phyloP scores from a whole-genome alignment of 2,888 invertebrate genomes.

The Drosophila prolongata region DNA sequence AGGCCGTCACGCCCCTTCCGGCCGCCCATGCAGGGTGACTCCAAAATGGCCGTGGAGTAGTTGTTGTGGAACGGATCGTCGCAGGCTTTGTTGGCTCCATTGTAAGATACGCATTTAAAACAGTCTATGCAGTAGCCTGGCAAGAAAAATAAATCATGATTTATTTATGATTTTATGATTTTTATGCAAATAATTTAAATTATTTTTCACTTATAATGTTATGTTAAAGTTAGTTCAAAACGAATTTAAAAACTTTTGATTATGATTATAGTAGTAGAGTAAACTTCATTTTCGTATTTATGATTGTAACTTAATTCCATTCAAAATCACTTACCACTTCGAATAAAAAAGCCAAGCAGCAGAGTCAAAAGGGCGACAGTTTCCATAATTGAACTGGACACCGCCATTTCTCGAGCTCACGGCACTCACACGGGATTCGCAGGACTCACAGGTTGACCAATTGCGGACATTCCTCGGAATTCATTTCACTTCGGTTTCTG shows the following conservation, averaged over 20 bases:
- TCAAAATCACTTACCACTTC: slow-evolving; percentile 54
- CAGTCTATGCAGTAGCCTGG: slow-evolving; percentile 91
- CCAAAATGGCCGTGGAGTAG: slow-evolving; percentile 92
- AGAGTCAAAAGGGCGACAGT: slow-evolving; percentile 56
- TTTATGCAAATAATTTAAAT: no score
- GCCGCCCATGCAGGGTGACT: slow-evolving; percentile 97
- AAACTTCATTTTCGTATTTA: not conserved
- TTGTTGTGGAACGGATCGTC: slow-evolving; percentile 99
- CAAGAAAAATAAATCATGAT: no score
- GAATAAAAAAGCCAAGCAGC: slow-evolving; percentile 59
- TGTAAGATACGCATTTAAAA: slow-evolving; percentile 97
- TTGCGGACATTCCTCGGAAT: slow-evolving; percentile 23
- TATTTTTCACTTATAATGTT: no score
- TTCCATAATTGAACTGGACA: slow-evolving; percentile 61
- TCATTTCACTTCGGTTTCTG: slow-evolving; percentile 18
- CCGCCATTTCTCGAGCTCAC: slow-evolving; percentile 45
- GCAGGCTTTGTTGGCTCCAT: slow-evolving; percentile 92
- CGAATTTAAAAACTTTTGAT: no score
- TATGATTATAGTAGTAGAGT: no score
- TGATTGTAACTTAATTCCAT: no score
- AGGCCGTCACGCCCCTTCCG: slow-evolving; percentile 95
- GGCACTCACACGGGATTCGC: slow-evolving; percentile 26
- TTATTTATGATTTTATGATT: no score
- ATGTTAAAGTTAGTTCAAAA: no score
- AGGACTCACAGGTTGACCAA: slow-evolving; percentile 25